These are phyloP conservation scores for Alectoris magna DNA, from an alignment of 2,797 vertebrate genomes.

Conservation along the genomic window DNA sequence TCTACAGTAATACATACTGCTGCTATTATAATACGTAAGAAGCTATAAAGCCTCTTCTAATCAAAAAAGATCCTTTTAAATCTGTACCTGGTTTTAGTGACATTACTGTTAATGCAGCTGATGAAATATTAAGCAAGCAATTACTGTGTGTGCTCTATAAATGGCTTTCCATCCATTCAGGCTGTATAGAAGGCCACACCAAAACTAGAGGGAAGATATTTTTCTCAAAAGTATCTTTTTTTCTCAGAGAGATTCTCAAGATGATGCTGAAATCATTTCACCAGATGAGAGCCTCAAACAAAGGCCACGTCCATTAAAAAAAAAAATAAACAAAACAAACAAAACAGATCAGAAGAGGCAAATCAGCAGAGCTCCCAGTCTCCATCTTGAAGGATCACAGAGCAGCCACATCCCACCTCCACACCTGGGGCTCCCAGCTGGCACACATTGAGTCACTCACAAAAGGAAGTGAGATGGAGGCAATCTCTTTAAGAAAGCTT, in stretches of 20 bases:
- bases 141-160: slow-evolving; percentile 62
- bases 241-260: not conserved
- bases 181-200: slow-evolving; percentile 3
- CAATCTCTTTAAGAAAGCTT: not conserved
- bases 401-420: not conserved
- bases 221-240: slow-evolving; percentile 39
- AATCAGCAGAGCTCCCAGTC: not conserved
- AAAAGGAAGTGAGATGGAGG: not conserved
- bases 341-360: not conserved
- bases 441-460: not conserved
- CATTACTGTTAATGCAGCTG: slow-evolving; percentile 53
- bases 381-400: not conserved
- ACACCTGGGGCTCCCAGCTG: slow-evolving; percentile 7
- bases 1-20: not conserved
- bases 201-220: slow-evolving; percentile 29
- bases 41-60: slow-evolving; percentile 56
- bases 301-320: not conserved
- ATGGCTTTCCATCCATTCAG: slow-evolving; percentile 52
- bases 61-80: slow-evolving; percentile 62
- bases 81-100: slow-evolving; percentile 57
- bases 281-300: not conserved
- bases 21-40: slow-evolving; percentile 48
- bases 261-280: slow-evolving; percentile 44
- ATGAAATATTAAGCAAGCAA: slow-evolving; percentile 68
- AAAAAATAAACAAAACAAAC: not conserved